Conservation (phyloP, 1,140 invertebrate genomes). For the Batillaria attramentaria region DNA sequence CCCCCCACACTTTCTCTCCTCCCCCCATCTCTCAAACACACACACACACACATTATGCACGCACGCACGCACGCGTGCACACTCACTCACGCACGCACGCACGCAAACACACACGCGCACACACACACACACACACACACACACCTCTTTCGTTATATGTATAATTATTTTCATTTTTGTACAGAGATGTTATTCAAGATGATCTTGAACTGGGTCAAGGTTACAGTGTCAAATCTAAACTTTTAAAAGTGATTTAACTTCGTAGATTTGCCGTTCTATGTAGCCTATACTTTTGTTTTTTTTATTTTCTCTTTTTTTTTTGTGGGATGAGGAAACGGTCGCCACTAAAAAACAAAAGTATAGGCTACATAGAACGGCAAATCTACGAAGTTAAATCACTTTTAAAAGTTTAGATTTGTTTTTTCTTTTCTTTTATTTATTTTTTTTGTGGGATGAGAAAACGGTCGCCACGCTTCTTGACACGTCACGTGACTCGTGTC, state of each 20-base stretch:
- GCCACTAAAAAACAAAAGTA: too few relatives aligned
- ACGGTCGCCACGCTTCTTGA: too few relatives aligned
- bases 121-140: slow-evolving; percentile 3
- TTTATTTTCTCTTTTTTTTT: neutral
- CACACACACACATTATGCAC: neutral
- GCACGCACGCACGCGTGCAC: neutral
- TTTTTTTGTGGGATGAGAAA: too few relatives aligned
- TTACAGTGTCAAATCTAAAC: too few relatives aligned
- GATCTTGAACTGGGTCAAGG: too few relatives aligned
- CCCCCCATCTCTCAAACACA: neutral
- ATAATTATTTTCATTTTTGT: neutral
- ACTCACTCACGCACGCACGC: neutral
- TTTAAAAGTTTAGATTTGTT: too few relatives aligned
- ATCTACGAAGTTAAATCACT: too few relatives aligned
- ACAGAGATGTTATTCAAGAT: neutral
- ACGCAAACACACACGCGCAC: neutral
- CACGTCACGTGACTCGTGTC: too few relatives aligned
- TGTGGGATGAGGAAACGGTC: too few relatives aligned
- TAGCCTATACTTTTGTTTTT: neutral
- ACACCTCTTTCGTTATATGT: neutral
- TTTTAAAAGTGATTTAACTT: too few relatives aligned
- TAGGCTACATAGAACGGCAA: too few relatives aligned
- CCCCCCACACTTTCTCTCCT: neutral
- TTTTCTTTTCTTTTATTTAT: too few relatives aligned
- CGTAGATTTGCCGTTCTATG: neutral